phyloP scores from a whole-genome alignment of 2,888 invertebrate genomes.

The Amiota minor region DNA sequence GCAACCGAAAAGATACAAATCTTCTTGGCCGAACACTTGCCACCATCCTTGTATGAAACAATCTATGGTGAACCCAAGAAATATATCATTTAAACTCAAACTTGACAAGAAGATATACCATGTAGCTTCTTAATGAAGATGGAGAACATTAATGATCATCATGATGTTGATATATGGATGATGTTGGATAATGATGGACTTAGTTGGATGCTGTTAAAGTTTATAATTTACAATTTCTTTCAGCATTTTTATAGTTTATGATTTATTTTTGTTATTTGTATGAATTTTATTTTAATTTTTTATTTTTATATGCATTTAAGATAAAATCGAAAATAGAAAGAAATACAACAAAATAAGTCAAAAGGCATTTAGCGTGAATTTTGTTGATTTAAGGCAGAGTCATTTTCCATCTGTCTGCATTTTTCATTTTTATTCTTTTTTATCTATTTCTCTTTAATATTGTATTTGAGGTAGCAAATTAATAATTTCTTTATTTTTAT shows the following conservation, averaged over 20 bases:
- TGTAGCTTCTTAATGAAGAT: too few species aligned
- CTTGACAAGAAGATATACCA: not conserved
- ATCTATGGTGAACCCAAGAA: constrained; percentile 76
- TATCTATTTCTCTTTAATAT: constrained; percentile 11
- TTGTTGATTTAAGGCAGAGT: constrained; percentile 30
- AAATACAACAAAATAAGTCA: not conserved
- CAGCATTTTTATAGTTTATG: not conserved
- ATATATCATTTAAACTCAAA: constrained; percentile 51
- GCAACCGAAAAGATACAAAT: constrained; percentile 86
- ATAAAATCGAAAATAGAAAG: constrained; percentile 38
- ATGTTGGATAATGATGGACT: too few species aligned
- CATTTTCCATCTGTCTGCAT: not conserved
- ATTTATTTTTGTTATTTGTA: constrained; percentile 3
- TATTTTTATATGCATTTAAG: constrained; percentile 52
- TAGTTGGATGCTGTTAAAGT: too few species aligned
- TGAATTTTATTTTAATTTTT: constrained; percentile 38
- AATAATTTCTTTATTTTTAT: constrained; percentile 22
- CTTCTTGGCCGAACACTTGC: constrained; percentile 85
- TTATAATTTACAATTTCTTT: not conserved
- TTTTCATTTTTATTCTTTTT: constrained; percentile 3
- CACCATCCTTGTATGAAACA: constrained; percentile 86
- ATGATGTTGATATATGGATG: too few species aligned
- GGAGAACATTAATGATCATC: too few species aligned
- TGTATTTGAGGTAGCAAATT: not conserved
- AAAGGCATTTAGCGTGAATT: constrained; percentile 54